These are phyloP conservation scores for Penaeus monodon DNA, from an alignment of 2,888 invertebrate species.

Conservation along the genomic window DNA sequence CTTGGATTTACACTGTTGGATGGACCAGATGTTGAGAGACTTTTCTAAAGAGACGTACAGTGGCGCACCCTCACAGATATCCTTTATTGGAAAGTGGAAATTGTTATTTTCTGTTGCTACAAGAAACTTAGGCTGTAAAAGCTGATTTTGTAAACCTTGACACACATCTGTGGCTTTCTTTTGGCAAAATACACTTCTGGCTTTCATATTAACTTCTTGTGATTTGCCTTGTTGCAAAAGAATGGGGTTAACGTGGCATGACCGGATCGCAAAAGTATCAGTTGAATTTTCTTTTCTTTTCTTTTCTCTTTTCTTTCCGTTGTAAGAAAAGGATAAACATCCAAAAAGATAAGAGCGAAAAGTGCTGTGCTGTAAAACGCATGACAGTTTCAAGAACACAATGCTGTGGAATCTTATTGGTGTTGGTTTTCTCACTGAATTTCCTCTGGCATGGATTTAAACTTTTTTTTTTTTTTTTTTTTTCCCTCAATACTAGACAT, in stretches of 20 bases:
- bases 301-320: background rate
- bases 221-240: conserved; percentile 7
- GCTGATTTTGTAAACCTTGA: conserved; percentile 19
- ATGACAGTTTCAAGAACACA: no score
- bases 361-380: no score
- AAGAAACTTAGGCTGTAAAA: conserved; percentile 26
- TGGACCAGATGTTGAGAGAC: conserved; percentile 15
- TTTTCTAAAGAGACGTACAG: no score
- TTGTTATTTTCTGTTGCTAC: conserved; percentile 9
- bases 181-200: conserved; percentile 13
- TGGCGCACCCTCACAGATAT: no score
- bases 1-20: conserved; percentile 6
- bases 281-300: background rate
- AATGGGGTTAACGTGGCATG: background rate
- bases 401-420: no score
- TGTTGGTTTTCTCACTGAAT: no score
- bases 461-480: no score
- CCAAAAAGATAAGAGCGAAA: no score
- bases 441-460: no score
- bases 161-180: conserved; percentile 16
- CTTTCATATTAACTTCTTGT: conserved; percentile 21
- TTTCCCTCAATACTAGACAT: no score
- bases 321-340: no score
- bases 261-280: background rate
- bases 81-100: no score